Conservation (phyloP, 2,113 vertebrate species). For the Gallinago undulata region DNA sequence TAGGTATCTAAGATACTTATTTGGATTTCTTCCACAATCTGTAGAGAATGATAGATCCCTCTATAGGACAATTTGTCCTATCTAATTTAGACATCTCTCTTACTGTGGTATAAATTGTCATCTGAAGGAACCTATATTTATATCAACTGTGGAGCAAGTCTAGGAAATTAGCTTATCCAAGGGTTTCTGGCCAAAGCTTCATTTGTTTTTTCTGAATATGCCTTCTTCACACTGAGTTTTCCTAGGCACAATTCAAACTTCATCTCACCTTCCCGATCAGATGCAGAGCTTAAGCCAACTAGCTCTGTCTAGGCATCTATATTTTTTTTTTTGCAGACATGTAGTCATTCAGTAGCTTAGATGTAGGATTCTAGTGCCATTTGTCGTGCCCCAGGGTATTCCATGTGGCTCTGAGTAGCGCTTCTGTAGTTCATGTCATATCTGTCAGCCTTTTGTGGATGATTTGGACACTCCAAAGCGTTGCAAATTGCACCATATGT, state of each 20-base stretch:
- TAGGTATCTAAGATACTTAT: not conserved
- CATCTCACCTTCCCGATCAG: not conserved
- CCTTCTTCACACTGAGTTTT: not conserved
- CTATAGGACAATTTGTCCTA: not conserved
- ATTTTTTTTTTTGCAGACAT: not conserved
- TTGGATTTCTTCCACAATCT: not conserved
- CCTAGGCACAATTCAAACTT: not conserved
- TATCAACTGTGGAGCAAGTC: not conserved
- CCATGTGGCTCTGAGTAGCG: not conserved
- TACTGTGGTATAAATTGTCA: not conserved
- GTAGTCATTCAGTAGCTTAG: not conserved
- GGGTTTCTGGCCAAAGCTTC: not conserved
- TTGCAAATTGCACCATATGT: conserved; percentile 24
- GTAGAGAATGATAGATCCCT: not conserved
- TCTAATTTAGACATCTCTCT: not conserved
- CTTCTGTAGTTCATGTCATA: not conserved
- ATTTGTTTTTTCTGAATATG: not conserved
- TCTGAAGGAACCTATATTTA: not conserved
- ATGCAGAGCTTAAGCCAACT: not conserved
- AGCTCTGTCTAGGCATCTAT: not conserved
- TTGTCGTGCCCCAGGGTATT: conserved; percentile 39
- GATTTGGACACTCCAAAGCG: not conserved
- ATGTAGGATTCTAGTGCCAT: not conserved
- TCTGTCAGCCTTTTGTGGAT: conserved; percentile 25
- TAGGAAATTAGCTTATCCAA: not conserved